Evolutionary conservation across 2,113 vertebrate genomes (phyloP).

Genomic region (Axis porcinus): DNA sequence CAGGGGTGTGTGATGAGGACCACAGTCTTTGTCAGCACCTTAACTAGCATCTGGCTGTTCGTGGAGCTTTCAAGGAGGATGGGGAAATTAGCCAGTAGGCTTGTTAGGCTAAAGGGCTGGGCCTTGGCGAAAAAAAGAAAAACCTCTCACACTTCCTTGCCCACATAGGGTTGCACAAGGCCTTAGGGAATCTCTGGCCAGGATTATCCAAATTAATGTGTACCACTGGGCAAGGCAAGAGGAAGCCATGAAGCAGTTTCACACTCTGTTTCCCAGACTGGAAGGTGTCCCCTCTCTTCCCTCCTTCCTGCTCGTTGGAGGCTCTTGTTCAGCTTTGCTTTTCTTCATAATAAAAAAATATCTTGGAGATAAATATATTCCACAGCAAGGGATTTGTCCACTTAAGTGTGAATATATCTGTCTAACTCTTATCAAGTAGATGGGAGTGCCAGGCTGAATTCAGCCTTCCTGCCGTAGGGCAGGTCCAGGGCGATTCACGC

Average conservation of each 20-base stretch:
- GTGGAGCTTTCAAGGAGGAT: background rate
- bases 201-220: constrained; percentile 51
- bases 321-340: background rate
- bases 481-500: background rate
- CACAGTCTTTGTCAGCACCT: background rate
- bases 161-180: constrained; percentile 51
- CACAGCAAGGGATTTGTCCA: background rate
- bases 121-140: constrained; percentile 29
- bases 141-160: background rate
- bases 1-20: background rate
- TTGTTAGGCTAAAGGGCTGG: background rate
- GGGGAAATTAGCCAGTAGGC: background rate
- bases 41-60: background rate
- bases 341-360: background rate
- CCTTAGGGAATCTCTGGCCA: constrained; percentile 38
- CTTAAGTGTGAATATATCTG: background rate
- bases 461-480: background rate
- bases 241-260: background rate
- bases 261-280: background rate
- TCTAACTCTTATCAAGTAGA: background rate
- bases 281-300: background rate
- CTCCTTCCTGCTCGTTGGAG: background rate
- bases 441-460: background rate
- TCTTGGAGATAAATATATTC: background rate
- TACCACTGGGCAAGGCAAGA: background rate